These are phyloP conservation scores for Pachliopta kotzebuea DNA, from an alignment of 2,888 invertebrate species.

Conservation along the genomic window DNA sequence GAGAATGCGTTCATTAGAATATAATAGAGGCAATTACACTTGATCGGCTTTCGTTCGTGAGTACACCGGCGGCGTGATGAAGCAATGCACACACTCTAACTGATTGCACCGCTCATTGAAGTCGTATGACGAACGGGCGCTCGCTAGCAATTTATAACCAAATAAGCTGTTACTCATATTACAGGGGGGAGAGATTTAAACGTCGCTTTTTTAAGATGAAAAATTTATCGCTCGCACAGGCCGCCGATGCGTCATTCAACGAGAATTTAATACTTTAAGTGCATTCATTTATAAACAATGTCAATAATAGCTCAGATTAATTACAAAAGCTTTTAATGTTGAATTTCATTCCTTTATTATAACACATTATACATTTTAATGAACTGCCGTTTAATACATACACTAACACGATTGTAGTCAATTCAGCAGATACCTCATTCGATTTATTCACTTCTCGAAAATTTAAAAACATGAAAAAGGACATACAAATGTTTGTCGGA, in stretches of 20 bases:
- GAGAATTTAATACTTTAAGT: conserved; percentile 74
- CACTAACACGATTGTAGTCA: neutral
- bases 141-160: conserved; percentile 55
- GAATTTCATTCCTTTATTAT: neutral
- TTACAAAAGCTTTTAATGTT: conserved; percentile 4
- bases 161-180: conserved; percentile 71
- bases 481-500: neutral
- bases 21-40: conserved; percentile 38
- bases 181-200: conserved; percentile 64
- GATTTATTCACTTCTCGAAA: neutral
- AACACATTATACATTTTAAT: neutral
- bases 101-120: conserved; percentile 68
- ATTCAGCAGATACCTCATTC: neutral
- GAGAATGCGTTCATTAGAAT: conserved; percentile 4
- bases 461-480: neutral
- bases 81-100: conserved; percentile 65
- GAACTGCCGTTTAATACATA: neutral
- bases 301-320: conserved; percentile 11
- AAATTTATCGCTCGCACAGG: conserved; percentile 52
- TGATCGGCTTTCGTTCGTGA: conserved; percentile 43
- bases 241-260: conserved; percentile 62
- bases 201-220: conserved; percentile 68
- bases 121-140: conserved; percentile 59
- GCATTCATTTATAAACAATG: conserved; percentile 49
- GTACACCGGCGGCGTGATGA: conserved; percentile 46